Conservation (phyloP, 2,113 vertebrate genomes). For the Columbina picui region DNA sequence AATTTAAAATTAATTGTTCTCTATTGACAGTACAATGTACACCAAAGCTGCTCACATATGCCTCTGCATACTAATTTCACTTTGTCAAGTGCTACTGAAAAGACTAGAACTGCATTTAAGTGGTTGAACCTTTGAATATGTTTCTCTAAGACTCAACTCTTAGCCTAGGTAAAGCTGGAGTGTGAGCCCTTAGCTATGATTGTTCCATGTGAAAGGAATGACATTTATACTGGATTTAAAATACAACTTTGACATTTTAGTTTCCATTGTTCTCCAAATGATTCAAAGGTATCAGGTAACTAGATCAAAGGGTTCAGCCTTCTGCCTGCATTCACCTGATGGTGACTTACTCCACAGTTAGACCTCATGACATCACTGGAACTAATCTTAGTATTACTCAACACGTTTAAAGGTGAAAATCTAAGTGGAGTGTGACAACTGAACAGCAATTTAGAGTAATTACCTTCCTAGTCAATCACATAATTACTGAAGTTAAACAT, state of each 20-base stretch:
- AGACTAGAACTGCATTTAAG: not conserved
- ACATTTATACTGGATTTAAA: not conserved
- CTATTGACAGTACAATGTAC: not conserved
- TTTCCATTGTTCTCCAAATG: not conserved
- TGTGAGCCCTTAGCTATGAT: not conserved
- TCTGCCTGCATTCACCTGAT: not conserved
- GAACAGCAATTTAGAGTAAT: not conserved
- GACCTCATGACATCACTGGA: not conserved
- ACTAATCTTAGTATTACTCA: slow-evolving; percentile 18
- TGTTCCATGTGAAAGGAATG: not conserved
- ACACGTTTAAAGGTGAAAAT: slow-evolving; percentile 6
- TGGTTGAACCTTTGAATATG: not conserved
- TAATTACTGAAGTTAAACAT: not conserved
- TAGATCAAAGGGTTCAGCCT: slow-evolving; percentile 7
- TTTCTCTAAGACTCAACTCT: not conserved
- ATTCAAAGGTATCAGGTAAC: not conserved
- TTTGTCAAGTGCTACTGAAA: not conserved
- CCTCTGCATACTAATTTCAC: not conserved
- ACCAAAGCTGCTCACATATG: not conserved
- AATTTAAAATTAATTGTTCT: not conserved
- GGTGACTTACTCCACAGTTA: not conserved
- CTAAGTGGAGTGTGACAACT: not conserved
- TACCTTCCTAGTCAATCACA: not conserved
- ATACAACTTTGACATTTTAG: not conserved
- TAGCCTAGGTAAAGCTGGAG: not conserved